Percentiles rank a stretch among this genome's conserved stretches.
phyloP scores from a whole-genome alignment of 2,113 vertebrate species.

The Sinocyclocheilus anshuiensis region DNA sequence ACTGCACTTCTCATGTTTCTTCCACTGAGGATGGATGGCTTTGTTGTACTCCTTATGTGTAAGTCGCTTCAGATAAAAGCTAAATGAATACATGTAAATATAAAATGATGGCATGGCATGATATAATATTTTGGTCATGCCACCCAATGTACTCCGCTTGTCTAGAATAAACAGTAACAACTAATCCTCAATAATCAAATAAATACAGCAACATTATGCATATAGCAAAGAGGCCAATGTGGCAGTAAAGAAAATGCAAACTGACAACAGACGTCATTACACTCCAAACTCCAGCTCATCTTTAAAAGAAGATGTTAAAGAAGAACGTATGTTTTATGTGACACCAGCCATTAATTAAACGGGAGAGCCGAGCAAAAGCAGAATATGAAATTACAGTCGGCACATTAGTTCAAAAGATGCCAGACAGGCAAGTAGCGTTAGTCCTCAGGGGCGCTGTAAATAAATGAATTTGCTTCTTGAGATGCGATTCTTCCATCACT shows the following conservation, averaged over 20 bases:
- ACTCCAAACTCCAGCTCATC: not conserved
- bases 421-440: not conserved
- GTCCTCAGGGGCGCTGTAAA: slow-evolving; percentile 14
- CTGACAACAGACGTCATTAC: not conserved
- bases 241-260: slow-evolving; percentile 3
- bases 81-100: not conserved
- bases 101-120: not conserved
- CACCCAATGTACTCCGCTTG: not conserved
- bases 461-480: slow-evolving; percentile 15
- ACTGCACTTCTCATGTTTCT: not conserved
- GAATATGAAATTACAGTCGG: not conserved
- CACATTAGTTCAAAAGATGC: not conserved
- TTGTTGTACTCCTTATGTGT: not conserved
- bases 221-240: not conserved
- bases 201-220: not conserved
- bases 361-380: not conserved
- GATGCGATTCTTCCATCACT: slow-evolving; percentile 6
- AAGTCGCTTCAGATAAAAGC: not conserved
- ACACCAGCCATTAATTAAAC: slow-evolving; percentile 12
- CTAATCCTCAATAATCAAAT: not conserved
- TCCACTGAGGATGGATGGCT: not conserved
- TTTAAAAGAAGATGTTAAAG: slow-evolving; percentile 1
- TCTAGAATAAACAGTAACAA: not conserved
- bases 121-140: no score
- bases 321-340: slow-evolving; percentile 5